phyloP scores from a whole-genome alignment of 1,140 invertebrate species.

The Aphidius ervi region DNA sequence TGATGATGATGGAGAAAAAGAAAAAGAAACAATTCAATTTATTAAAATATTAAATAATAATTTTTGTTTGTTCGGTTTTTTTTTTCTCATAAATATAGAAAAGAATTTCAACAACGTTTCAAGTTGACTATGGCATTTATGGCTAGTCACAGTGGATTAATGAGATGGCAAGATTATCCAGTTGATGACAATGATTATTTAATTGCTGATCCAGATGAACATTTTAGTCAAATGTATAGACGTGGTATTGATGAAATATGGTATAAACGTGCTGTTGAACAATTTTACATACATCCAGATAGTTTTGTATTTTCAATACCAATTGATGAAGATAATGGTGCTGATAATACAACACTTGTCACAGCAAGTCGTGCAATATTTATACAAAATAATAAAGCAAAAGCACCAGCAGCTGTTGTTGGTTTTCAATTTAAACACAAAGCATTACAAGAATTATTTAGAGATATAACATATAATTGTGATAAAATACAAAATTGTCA shows the following conservation, averaged over 20 bases:
- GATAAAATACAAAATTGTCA: constrained; percentile 54
- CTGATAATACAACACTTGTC: constrained; percentile 66
- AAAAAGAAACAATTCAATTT: too few relatives aligned
- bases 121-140: constrained; percentile 81
- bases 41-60: neutral
- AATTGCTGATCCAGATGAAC: constrained; percentile 31
- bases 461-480: constrained; percentile 68
- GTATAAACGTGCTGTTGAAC: constrained; percentile 90
- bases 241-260: constrained; percentile 86
- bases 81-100: constrained; percentile 52
- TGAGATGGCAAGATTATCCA: constrained; percentile 78
- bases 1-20: neutral
- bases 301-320: constrained; percentile 87
- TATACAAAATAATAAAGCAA: constrained; percentile 51
- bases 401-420: constrained; percentile 85
- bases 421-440: constrained; percentile 84
- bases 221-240: constrained; percentile 44
- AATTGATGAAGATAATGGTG: constrained; percentile 62
- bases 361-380: constrained; percentile 88
- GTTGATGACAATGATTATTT: constrained; percentile 32
- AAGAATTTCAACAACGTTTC: constrained; percentile 76
- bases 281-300: constrained; percentile 72
- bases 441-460: constrained; percentile 69
- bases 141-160: constrained; percentile 83
- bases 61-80: neutral